Evolutionary conservation across 2,797 vertebrate genomes (phyloP), one percentile per base, ranked within the genome.

Genomic region (Trichosurus vulpecula): DNA sequence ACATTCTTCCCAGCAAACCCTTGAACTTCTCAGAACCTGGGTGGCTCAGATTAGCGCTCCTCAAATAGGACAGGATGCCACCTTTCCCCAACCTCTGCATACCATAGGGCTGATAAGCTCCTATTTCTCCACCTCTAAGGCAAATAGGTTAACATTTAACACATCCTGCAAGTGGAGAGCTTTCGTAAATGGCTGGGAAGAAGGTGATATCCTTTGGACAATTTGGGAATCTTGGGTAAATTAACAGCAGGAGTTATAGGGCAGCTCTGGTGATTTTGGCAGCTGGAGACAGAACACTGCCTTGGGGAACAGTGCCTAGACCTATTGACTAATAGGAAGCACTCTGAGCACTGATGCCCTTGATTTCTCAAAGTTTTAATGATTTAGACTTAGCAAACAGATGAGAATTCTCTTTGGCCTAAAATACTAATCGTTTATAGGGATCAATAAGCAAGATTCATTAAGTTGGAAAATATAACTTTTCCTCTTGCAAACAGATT

Each of bases 81-180:
- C 66, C 89, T 95, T 95, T 93, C 91, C 61, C 97, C 95, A 97
- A 56, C 54, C 57, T 92, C 90, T 96, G 13, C 0, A 1, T 95
- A 92, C 96, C 96, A 97, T 41, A 90, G 29, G 52, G 93, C 94
- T 94, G 97, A 97, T 98, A 97, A 98, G 92, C 41, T 94, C 96
- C 95, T 35, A 54, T 31, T n/a, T 97, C 95, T 94, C 94, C 93
- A 95, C 14, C 52, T 95, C 94, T 52, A 96, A 92, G 92, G 41
- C 54, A 95, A 56, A 52, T 29, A 94, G 92, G 94, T 92, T 97
- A 96, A 97, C 94, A 93, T 95, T 97, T 95, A 96, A 89, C 96
- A 66, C 19, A 92, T 91, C 51, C 11, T 58, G 61, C 74, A 96
- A 89, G 93, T 25, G n/a, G 53, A 25, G 93, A 1, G 87, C 14